Evolutionary conservation across 1,140 invertebrate species (phyloP), one percentile per base, ranked within the genome.

Genomic region (Galendromus occidentalis): DNA sequence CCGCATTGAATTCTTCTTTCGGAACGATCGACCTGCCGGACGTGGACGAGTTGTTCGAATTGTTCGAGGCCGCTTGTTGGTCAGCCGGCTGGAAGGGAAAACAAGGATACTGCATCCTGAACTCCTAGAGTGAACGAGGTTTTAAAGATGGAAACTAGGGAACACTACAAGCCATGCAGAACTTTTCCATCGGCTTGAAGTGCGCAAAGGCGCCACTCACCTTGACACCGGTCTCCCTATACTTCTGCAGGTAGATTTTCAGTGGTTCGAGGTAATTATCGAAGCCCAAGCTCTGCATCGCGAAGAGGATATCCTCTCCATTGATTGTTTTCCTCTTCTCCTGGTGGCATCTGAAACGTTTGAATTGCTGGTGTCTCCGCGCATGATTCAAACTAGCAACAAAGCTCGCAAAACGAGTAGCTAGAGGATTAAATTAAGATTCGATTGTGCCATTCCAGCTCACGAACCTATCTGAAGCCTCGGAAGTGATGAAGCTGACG

Each of bases 261-360:
- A 99, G 76, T 0, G 94, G 93, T 72, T 98, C 94, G 17, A 98
- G 87, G 76, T 98, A 98, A 76, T 93, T 96, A 72, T 99, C 95
- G 78, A 99, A 98, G 12, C 95, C 95, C 17, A 98, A 79, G 2
- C 86, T 87, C 45, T 88, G 88, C 86, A 99, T 95, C 0, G 96
- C 94, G 77, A 89, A 96, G 9, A 97, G 76, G 66, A 98, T 88
- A 79, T 96, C 93, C 80, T 99, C 96, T 66, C 94, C 95, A 72
- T 98, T 98, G 25, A 99, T 98, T 1, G 96, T 98, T 79, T 99
- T 99, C 30, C 96, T 78, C 76, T 98, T 98, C 74, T 99, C 96
- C 77, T 94, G 85, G 70, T 94, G 87, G 78, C 92, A 97, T 28
- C 91, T 78, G 73, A 97, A 92, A 14, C 29, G 41, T 12, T 18